Conservation (phyloP, 1,140 invertebrate genomes). For the Anastatus disparis region DNA sequence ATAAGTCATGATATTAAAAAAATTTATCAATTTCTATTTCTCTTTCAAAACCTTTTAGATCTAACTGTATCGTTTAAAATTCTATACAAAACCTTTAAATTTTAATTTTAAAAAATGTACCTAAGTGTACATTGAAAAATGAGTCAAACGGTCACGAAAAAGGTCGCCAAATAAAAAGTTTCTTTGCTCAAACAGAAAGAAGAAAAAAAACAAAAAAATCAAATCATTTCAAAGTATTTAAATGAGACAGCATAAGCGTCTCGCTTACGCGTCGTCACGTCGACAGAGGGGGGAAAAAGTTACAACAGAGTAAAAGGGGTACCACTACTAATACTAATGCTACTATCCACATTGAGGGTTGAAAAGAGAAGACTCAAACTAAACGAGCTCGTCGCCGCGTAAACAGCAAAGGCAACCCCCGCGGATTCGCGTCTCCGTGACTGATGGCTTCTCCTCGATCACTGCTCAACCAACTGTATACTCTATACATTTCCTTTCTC, state of each 20-base stretch:
- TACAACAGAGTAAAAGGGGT: constrained; percentile 34
- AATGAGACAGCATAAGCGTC: constrained; percentile 24
- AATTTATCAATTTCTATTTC: no score
- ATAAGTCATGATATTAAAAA: no score
- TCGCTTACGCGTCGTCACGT: constrained; percentile 46
- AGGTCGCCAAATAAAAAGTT: not conserved
- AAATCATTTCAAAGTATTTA: constrained; percentile 35
- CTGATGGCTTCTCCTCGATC: constrained; percentile 63
- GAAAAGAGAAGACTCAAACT: constrained; percentile 36
- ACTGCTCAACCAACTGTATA: constrained; percentile 52
- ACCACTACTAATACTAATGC: no score
- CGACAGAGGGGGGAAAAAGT: constrained; percentile 14
- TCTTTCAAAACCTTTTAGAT: no score
- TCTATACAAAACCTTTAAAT: no score
- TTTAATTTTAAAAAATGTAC: not conserved
- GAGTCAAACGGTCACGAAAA: not conserved
- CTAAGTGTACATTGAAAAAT: constrained; percentile 1
- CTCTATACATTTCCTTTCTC: constrained; percentile 26
- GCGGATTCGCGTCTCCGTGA: constrained; percentile 56
- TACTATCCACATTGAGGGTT: no score
- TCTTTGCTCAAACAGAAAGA: not conserved
- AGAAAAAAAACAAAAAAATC: constrained; percentile 23
- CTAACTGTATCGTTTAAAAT: no score
- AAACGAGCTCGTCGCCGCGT: constrained; percentile 53
- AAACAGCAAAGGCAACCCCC: constrained; percentile 50